These are phyloP conservation scores for Eudemis profundana DNA, from an alignment of 2,888 invertebrate genomes.

Conservation along the genomic window DNA sequence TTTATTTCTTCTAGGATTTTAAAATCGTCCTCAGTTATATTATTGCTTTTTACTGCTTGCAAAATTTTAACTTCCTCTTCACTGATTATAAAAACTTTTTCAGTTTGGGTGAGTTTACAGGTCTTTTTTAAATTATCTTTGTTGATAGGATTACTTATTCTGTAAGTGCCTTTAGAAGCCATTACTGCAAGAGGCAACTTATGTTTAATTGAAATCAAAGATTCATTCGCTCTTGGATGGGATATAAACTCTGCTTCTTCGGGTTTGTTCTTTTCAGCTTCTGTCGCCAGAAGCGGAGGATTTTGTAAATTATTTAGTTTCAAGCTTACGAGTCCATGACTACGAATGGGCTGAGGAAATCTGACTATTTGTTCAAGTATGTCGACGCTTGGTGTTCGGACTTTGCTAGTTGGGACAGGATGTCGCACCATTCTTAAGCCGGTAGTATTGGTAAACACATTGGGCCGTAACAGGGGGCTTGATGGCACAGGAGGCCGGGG, in stretches of 20 bases:
- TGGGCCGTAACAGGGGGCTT: background rate
- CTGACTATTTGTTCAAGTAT: background rate
- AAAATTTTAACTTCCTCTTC: background rate
- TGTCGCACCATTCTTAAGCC: conserved; percentile 5
- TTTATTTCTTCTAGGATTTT: conserved; percentile 9
- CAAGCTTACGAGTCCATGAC: background rate
- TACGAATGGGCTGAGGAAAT: background rate
- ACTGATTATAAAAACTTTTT: conserved; percentile 4
- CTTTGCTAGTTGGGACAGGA: conserved; percentile 10
- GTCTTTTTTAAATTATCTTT: conserved; percentile 10
- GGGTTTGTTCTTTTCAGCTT: background rate
- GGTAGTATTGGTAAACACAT: background rate
- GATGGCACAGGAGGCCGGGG: background rate
- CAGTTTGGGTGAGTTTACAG: conserved; percentile 18
- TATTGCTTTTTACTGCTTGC: background rate
- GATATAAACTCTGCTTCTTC: background rate
- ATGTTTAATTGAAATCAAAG: background rate
- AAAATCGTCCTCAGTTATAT: background rate
- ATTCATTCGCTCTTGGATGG: background rate
- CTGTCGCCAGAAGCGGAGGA: background rate
- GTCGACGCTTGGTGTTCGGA: background rate
- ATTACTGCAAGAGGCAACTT: conserved; percentile 1
- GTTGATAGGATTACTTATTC: background rate
- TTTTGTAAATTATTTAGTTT: no score
- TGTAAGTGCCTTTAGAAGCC: background rate